Evolutionary conservation across 2,797 vertebrate species (phyloP), one percentile per base, ranked within the genome.

Genomic region (Lindbergichthys nudifrons): DNA sequence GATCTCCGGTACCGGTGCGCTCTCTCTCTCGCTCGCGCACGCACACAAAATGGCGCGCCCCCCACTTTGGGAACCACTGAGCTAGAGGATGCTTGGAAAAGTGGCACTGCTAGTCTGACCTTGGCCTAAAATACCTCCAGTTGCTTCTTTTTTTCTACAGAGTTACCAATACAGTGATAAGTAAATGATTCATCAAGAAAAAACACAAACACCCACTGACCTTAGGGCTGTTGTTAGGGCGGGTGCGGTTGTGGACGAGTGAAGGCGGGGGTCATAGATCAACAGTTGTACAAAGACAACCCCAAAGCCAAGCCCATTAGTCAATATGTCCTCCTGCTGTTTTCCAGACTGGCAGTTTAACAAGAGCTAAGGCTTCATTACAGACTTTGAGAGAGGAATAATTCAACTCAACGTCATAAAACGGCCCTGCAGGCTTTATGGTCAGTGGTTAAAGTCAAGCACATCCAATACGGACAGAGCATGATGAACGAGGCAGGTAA

Each of bases 181-280:
- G 72, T 56, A 65, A 82, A 79, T 82, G 77, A 84, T 80, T 82
- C 56, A 76, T 77, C 63, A 59, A 19, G 71, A 61, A 43, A 73
- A 71, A 61, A 72, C 75, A 81, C 76, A 83, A 69, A 79, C 18
- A 32, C 60, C 30, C 73, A 72, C 65, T 13, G 10, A 79, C 63
- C 30, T 52, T 0, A 57, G 46, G 70, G 65, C 63, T 65, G 69
- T 67, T 76, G 81, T 79, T 53, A 45, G 66, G 81, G 82, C 70
- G 83, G 66, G 80, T 60, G 53, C 73, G 19, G 63, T 36, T 36
- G 42, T 48, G 9, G 36, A 46, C 46, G 62, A 41, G 32, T 48
- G 30, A 48, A 48, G 53, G 47, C 2, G 51, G 32, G 43, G 82
- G 88, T 89, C 87, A 83, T 46, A 87, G 88, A 80, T 60, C 86